Percentiles rank a stretch among this genome's conserved stretches.
phyloP scores from a whole-genome alignment of 1,140 invertebrate genomes.

The Phenacoccus solenopsis region DNA sequence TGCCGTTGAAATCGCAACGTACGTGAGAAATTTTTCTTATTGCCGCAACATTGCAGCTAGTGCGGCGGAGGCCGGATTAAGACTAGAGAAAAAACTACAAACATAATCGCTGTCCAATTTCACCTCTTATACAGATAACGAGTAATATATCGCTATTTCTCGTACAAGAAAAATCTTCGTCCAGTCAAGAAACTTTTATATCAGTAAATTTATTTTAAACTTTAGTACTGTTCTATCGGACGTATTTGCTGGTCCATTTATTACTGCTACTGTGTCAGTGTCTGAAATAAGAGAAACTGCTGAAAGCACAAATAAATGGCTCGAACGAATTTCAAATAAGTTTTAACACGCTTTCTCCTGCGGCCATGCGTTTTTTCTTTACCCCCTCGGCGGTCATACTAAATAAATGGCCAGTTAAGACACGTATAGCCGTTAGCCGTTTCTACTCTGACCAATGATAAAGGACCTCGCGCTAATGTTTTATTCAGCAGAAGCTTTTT shows the following conservation, averaged over 20 bases:
- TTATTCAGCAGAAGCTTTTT: neutral
- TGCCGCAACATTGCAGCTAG: neutral
- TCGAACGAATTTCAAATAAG: constrained; percentile 14
- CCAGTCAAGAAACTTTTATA: neutral
- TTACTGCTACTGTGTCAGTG: neutral
- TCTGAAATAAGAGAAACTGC: neutral
- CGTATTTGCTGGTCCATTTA: neutral
- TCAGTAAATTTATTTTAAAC: constrained; percentile 3
- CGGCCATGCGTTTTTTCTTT: too few species aligned
- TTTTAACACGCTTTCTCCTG: constrained; percentile 7
- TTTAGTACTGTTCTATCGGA: neutral
- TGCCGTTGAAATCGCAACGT: too few species aligned
- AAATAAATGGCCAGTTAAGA: constrained; percentile 13
- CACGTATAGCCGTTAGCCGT: constrained; percentile 9
- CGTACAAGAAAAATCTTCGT: neutral
- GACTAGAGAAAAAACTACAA: neutral
- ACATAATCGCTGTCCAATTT: neutral
- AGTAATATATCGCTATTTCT: neutral
- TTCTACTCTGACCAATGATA: constrained; percentile 1
- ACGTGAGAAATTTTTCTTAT: neutral
- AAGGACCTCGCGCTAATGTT: neutral
- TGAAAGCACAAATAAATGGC: constrained; percentile 8
- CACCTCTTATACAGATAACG: neutral
- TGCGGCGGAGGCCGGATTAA: too few species aligned
- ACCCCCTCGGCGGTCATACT: neutral